phyloP scores from a whole-genome alignment of 2,888 invertebrate genomes.

The Drosophila multiciliata region DNA sequence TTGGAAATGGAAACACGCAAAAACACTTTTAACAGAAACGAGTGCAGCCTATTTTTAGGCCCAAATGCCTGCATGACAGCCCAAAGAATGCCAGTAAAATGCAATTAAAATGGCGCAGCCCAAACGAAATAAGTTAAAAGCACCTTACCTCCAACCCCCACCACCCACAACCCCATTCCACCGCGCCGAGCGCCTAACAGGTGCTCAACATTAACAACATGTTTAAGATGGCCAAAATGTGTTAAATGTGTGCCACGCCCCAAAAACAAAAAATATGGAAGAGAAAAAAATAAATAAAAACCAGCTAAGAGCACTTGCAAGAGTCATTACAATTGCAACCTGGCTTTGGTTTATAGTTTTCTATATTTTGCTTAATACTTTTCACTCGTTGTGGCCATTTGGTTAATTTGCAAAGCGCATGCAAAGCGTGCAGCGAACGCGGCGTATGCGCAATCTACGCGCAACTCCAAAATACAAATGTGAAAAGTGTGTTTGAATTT shows the following conservation, averaged over 20 bases:
- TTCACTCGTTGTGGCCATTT: conserved; percentile 36
- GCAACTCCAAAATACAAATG: conserved; percentile 59
- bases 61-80: conserved; percentile 65
- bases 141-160: background rate
- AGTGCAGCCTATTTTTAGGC: conserved; percentile 72
- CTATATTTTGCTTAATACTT: conserved; percentile 1
- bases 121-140: conserved; percentile 57
- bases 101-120: conserved; percentile 73
- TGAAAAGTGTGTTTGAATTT: conserved; percentile 33
- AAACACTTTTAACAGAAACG: conserved; percentile 67
- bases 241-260: conserved; percentile 75
- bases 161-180: no score
- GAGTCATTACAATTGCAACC: conserved; percentile 51
- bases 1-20: conserved; percentile 79
- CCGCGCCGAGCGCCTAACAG: conserved; percentile 28
- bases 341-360: conserved; percentile 31
- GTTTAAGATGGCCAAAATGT: conserved; percentile 71
- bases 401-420: conserved; percentile 75
- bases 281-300: conserved; percentile 3
- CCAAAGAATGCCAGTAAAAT: conserved; percentile 61
- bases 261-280: conserved; percentile 6
- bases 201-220: conserved; percentile 71
- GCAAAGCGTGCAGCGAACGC: conserved; percentile 54
- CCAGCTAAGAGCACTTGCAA: conserved; percentile 18
- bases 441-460: conserved; percentile 25